phyloP scores from a whole-genome alignment of 2,113 vertebrate species.

The Sinocyclocheilus anophthalmus region DNA sequence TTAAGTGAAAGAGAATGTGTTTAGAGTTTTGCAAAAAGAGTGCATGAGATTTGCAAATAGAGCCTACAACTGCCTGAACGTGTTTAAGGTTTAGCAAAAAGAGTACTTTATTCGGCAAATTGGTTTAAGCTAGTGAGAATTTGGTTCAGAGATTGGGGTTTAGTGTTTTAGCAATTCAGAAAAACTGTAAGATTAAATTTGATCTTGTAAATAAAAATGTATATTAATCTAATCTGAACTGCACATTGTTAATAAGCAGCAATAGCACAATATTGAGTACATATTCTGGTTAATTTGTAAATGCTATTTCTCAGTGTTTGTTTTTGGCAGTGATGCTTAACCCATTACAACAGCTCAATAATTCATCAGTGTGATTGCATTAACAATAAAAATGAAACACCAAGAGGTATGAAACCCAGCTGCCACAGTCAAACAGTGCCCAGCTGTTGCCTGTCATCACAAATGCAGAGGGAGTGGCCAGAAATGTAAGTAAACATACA shows the following conservation, averaged over 20 bases:
- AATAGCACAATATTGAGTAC: neutral
- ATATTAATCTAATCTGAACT: neutral
- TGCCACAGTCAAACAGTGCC: constrained; percentile 54
- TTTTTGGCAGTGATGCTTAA: neutral
- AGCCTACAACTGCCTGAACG: too few species aligned
- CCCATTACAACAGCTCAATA: constrained; percentile 27
- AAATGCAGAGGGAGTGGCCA: constrained; percentile 44
- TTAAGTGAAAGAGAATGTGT: too few species aligned
- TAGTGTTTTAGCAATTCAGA: too few species aligned
- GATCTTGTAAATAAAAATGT: constrained; percentile 13
- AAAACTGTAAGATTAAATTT: neutral
- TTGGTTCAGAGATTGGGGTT: too few species aligned
- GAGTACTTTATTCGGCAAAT: too few species aligned
- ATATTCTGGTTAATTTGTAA: neutral
- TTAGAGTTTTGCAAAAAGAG: too few species aligned
- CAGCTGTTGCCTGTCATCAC: constrained; percentile 57
- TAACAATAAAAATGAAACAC: constrained; percentile 42
- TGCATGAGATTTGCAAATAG: too few species aligned
- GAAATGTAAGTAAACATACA: constrained; percentile 42
- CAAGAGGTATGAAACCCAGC: constrained; percentile 50
- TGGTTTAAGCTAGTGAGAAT: too few species aligned
- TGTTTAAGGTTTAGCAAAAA: too few species aligned
- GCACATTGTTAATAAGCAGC: neutral
- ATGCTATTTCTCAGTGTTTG: neutral
- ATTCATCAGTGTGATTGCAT: constrained; percentile 27